Evolutionary conservation across 2,888 invertebrate genomes (phyloP), one percentile per base, ranked within the genome.

Genomic region (Heliconius ethilla): DNA sequence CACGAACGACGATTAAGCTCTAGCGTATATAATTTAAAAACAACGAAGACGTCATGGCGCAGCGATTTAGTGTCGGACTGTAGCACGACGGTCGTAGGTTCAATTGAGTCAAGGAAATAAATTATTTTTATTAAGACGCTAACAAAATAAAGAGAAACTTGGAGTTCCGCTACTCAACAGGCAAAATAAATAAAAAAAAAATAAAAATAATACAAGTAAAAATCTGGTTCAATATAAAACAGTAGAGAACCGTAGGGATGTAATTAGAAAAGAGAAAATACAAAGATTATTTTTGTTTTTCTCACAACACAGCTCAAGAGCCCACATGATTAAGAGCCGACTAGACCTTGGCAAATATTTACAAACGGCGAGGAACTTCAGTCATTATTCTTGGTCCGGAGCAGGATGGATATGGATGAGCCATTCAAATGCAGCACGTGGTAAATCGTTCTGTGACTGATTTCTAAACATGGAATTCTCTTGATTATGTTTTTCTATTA

Each of bases 321-420:
- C 63, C 29, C 33, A 77, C 73, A 67, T 59, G 73, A 67, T 73
- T 74, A 77, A 77, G 27, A 66, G 67, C 10, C 62, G 40, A 45
- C 37, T n/a, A 67, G 77, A 74, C 67, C 73, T 74, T 77, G 62
- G 65, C 73, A 77, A 77, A 77, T 77, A 73, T 74, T 77, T 77
- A 73, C 77, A 67, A 45, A 55, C n/a, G 15, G 7, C 72, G 73
- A 29, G 51, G 27, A 77, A 74, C 73, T 62, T 77, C 25, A 62
- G 67, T 74, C 77, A 69, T 77, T 67, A 74, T 73, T 77, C 73
- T 77, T 74, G n/a, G 27, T 59, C 67, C 11, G 45, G 37, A 25
- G 55, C 18, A 27, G 67, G 74, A 77, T 69, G 27, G 67, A 45
- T 77, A 74, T 67, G 45, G 77, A 76, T 76, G 72, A 76, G 72